Base-by-base conservation (phyloP, 2,113 vertebrate species). In the Lagopus leucura region DNA sequence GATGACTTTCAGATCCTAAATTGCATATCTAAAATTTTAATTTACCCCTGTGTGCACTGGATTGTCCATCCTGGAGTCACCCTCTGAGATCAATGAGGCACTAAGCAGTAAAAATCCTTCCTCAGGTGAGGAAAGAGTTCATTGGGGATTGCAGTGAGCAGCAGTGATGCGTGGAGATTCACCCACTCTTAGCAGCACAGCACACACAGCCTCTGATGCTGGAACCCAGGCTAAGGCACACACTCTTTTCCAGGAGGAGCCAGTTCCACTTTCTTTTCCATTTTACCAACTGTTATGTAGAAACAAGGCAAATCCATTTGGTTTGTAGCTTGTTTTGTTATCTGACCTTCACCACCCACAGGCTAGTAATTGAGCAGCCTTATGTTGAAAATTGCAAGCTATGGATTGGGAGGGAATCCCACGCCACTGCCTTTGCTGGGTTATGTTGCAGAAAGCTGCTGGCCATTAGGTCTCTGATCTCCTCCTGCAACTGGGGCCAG, bases 121-220 rank as follows among this genome's bases (percentile, higher is more conserved):
- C 34, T 10, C 9, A 7, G 36, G 20, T 34, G 22, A 88, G 67
- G 38, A 73, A 36, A 58, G 21, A 73, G 60, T 22, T 13, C 38
- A 19, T 22, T 13, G 15, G 38, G 32, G 34, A 60, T 5, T 19
- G 19, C 20, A 8, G 27, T 8, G 36, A 45, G 16, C 4, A 50
- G 32, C 2, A 73, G 34, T 10, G 8, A 8, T 45, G 43, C 64
- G 38, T 5, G 38, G 34, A 47, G 50, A 24, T 43, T 15, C 50
- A 32, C 2, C 21, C 34, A 2, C 11, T 45, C 16, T 4, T 1
- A 19, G 2, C 16, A 36, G 40, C 3, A 54, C 4, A 32, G n/a
- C 3, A 30, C 5, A 34, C 12, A n/a, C 11, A 58, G 36, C 21
- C 38, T 57, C 43, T 45, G 20, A 42, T 11, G 13, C 19, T 66